Evolutionary conservation across 2,113 vertebrate genomes (phyloP).

Genomic region (Henicopernis longicauda): DNA sequence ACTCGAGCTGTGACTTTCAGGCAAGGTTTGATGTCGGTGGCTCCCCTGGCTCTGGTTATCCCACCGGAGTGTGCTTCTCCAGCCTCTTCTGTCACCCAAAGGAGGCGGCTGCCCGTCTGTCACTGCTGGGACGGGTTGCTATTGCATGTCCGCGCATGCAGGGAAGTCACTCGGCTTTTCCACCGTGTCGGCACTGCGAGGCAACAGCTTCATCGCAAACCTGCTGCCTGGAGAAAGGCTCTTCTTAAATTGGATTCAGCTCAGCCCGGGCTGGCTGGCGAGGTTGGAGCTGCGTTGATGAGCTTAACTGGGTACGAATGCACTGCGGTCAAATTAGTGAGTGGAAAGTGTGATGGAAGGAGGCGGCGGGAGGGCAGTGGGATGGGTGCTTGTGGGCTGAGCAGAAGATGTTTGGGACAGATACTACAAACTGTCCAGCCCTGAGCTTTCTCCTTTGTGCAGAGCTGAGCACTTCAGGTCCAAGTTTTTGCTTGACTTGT

Average conservation of each 20-base stretch:
- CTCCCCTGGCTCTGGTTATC: background rate
- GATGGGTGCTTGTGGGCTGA: background rate
- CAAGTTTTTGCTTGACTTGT: no score
- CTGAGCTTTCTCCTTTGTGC: background rate
- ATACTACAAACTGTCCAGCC: background rate
- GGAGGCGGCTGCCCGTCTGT: accelerated
- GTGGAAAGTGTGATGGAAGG: background rate
- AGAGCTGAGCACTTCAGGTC: background rate
- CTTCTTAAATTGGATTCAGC: accelerated
- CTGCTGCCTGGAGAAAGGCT: background rate
- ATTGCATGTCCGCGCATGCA: accelerated
- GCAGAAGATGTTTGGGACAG: background rate
- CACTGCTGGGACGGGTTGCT: accelerated
- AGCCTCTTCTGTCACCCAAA: background rate
- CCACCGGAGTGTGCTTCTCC: accelerated
- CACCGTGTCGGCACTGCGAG: accelerated
- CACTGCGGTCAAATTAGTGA: background rate
- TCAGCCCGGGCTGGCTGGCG: background rate
- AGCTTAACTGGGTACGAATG: background rate
- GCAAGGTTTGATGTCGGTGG: background rate
- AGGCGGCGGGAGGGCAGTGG: background rate
- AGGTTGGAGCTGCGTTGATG: background rate
- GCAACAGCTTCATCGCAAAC: background rate
- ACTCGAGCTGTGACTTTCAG: background rate
- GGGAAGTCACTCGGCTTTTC: background rate